Conservation (phyloP, 2,797 vertebrate species). For the Cryptoblepharus egeriae region DNA sequence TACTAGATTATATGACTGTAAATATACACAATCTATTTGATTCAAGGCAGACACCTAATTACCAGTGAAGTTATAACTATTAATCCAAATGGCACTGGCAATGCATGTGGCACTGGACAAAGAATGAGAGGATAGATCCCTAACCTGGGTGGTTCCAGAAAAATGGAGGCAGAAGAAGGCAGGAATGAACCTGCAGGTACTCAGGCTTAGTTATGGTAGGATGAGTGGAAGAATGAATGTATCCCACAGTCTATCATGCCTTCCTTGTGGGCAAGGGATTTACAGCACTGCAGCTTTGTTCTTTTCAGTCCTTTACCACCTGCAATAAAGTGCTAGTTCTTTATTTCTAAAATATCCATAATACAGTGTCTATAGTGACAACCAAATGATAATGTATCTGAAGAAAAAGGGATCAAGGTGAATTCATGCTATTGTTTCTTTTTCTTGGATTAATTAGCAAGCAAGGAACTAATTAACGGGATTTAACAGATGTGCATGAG, state of each 20-base stretch:
- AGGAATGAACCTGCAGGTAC: too few species aligned
- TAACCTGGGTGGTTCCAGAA: too few species aligned
- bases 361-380: not conserved
- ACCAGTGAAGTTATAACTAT: not conserved
- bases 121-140: too few species aligned
- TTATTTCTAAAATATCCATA: not conserved
- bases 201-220: too few species aligned
- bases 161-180: too few species aligned
- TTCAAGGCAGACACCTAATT: not conserved
- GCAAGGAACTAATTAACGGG: not conserved
- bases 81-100: too few species aligned
- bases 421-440: not conserved
- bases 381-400: not conserved
- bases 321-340: not conserved
- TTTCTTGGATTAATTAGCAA: not conserved
- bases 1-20: not conserved
- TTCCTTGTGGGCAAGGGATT: too few species aligned
- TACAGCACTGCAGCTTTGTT: too few species aligned
- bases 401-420: not conserved
- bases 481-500: constrained; percentile 8
- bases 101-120: too few species aligned
- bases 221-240: too few species aligned
- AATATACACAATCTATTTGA: not conserved
- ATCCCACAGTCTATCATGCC: too few species aligned
- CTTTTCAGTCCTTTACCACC: not conserved